Conservation (phyloP, 2,113 vertebrate genomes). For the Illadopsis cleaveri region DNA sequence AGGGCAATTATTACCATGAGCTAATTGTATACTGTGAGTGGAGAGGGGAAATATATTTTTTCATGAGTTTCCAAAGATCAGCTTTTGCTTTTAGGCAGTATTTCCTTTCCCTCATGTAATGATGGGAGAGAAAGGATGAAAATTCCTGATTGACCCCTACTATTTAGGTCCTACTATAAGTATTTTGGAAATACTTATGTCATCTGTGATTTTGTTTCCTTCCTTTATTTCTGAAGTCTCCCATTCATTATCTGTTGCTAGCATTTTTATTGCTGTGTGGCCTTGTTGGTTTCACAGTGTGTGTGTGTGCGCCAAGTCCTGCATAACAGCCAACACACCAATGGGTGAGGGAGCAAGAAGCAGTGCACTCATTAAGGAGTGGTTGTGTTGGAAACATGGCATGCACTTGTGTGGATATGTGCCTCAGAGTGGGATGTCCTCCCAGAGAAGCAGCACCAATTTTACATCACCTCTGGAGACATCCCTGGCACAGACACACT, state of each 20-base stretch:
- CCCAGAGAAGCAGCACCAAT: not conserved
- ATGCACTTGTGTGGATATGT: not conserved
- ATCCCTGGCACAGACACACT: rapidly evolving
- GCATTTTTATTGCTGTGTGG: not conserved
- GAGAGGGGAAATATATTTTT: not conserved
- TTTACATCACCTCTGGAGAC: not conserved
- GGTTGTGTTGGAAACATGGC: not conserved
- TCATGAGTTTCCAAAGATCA: not conserved
- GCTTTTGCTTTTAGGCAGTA: not conserved
- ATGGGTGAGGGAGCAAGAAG: not conserved
- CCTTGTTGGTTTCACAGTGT: not conserved
- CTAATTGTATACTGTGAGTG: not conserved
- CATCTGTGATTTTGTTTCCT: not conserved
- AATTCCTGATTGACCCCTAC: not conserved
- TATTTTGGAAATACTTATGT: not conserved
- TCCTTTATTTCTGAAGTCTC: not conserved
- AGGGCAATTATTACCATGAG: not conserved
- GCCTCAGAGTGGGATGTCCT: not conserved
- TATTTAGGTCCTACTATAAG: too few species aligned
- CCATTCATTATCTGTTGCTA: not conserved
- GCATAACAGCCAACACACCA: not conserved
- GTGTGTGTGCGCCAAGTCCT: not conserved
- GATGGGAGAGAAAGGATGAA: not conserved
- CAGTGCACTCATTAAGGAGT: not conserved
- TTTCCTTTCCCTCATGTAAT: not conserved